Percentiles rank a stretch among this genome's conserved stretches.
Evolutionary conservation across 2,113 vertebrate genomes (phyloP).

Genomic region (Oryzias melastigma): DNA sequence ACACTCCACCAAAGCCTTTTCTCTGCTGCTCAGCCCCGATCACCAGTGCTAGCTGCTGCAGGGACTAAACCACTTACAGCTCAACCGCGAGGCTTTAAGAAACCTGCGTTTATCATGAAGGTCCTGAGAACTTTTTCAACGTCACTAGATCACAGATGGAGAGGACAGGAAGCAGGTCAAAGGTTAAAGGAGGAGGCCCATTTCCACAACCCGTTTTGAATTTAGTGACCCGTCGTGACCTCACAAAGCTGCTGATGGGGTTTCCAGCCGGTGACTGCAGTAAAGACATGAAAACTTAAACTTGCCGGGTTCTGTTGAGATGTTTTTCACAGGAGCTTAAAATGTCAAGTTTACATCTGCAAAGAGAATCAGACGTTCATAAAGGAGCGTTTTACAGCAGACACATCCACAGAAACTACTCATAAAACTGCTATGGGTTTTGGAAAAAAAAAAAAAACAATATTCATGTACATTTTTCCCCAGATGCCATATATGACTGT

Average conservation of each 20-base stretch:
- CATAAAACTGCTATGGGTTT: conserved; percentile 37
- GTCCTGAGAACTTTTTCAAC: conserved; percentile 53
- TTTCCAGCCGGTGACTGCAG: conserved; percentile 13
- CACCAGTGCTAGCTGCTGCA: conserved; percentile 54
- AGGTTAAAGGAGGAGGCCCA: conserved; percentile 50
- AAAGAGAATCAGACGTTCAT: conserved; percentile 31
- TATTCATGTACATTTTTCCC: conserved; percentile 5
- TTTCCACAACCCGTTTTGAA: conserved; percentile 14
- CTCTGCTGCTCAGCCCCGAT: conserved; percentile 28
- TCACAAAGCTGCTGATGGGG: conserved; percentile 19
- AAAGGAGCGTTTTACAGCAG: conserved; percentile 27
- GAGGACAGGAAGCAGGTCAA: conserved; percentile 52
- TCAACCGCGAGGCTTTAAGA: conserved; percentile 46
- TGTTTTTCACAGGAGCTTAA: not conserved
- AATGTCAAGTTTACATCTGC: conserved; percentile 22
- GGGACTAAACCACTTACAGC: conserved; percentile 41
- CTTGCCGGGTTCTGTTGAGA: conserved; percentile 1
- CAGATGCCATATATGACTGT: conserved; percentile 96
- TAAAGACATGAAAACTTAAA: conserved; percentile 1
- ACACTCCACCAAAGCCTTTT: conserved; percentile 35
- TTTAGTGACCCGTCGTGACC: conserved; percentile 8
- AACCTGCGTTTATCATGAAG: conserved; percentile 36
- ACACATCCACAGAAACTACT: conserved; percentile 17
- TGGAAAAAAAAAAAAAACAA: conserved; percentile 20
- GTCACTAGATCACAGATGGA: conserved; percentile 44